Evolutionary conservation across 1,140 invertebrate genomes (phyloP), one percentile per base, ranked within the genome.

Genomic region (Tetraneura akinire): DNA sequence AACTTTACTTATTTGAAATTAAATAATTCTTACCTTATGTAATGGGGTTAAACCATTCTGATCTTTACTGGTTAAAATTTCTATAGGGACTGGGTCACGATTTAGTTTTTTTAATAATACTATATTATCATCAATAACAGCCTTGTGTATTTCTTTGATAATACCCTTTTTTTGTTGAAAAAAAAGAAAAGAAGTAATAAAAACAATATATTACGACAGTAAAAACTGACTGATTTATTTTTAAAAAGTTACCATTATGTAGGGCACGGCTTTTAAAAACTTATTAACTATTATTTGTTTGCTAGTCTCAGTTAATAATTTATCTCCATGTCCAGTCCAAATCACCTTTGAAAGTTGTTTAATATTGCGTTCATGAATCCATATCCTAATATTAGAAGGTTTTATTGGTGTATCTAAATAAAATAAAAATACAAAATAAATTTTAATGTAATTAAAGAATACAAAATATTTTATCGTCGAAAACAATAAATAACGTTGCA

Each of bases 291-390:
- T 89, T 1, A 90, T 88, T 86, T 94, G 93, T 83, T 91, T 94
- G 85, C 92, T 93, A 3, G 94, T 94, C 85, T 96, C 93, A 81
- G 90, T 90, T 66, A 92, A 88, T 5, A 96, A 87, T 81, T 92
- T 91, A 60, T 91, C 87, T 11, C 94, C 95, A 83, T 94, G 91
- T 0, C 95, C 94, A 83, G 94, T 92, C 92, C 94, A 94, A 14
- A 97, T 87, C 2, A 96, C 92, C 83, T 92, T 91, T 84, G 94
- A 92, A 62, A 96, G 86, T 83, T 92, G 91, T 23, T 89, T 89
- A 83, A 96, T 88, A 85, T 96, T 93, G 84, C 92, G 89, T 84
- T 96, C 94, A 84, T 96, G 93, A 81, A 96, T 95, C 94, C 94
- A 96, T 87, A 95, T 94, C 81, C 94, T 88, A 81, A 96, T 95